Percentiles rank a stretch among this genome's conserved stretches.
These are phyloP conservation scores for Erpobdella octoculata DNA, from an alignment of 2,888 invertebrate genomes.

Conservation along the genomic window DNA sequence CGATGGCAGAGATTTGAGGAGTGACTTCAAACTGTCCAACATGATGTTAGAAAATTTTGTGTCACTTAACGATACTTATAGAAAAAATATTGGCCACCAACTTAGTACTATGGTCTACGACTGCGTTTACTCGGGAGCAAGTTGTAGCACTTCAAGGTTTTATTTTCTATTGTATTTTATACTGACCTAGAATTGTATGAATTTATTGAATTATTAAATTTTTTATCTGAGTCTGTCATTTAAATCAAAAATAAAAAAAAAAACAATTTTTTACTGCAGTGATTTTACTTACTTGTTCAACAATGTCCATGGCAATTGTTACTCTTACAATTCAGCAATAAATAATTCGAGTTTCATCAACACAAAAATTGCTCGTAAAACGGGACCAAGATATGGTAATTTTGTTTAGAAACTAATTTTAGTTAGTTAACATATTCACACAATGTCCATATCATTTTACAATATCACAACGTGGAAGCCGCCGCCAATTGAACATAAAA, in stretches of 20 bases:
- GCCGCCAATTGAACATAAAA: too few species aligned
- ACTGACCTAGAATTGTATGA: too few species aligned
- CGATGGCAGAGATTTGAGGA: background rate
- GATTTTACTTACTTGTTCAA: slow-evolving; percentile 4
- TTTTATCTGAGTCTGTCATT: too few species aligned
- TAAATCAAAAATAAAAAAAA: too few species aligned
- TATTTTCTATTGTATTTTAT: too few species aligned
- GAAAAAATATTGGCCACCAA: background rate
- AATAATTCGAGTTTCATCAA: background rate
- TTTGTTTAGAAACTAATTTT: too few species aligned
- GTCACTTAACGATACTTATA: background rate
- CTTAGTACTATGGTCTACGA: background rate
- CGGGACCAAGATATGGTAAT: slow-evolving; percentile 31
- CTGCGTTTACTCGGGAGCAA: background rate
- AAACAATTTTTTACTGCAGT: too few species aligned
- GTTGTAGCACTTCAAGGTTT: too few species aligned
- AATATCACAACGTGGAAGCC: too few species aligned
- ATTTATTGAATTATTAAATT: background rate
- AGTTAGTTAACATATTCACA: too few species aligned
- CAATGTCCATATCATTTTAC: too few species aligned
- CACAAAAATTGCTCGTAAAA: slow-evolving; percentile 14
- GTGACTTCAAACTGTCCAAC: background rate
- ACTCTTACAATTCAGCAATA: slow-evolving; percentile 31
- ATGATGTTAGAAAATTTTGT: background rate
- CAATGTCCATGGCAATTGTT: background rate